These are phyloP conservation scores for Pagrus major DNA, from an alignment of 2,113 vertebrate genomes.

Conservation along the genomic window DNA sequence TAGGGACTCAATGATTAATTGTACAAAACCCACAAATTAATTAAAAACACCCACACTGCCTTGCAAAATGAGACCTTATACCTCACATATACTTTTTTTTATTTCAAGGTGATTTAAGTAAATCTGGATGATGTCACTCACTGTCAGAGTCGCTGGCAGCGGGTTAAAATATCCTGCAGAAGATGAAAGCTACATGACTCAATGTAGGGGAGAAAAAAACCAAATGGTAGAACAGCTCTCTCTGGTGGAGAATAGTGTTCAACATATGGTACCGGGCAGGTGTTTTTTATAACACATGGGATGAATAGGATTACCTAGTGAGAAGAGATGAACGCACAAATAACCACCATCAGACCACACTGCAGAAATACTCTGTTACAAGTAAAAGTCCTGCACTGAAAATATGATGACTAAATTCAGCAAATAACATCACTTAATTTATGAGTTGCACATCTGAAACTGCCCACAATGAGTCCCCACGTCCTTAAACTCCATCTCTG, in stretches of 20 bases:
- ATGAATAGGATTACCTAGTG: neutral
- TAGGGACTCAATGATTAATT: no score
- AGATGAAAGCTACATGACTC: neutral
- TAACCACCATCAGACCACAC: no score
- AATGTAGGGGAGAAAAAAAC: neutral
- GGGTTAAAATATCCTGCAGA: neutral
- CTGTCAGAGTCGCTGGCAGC: no score
- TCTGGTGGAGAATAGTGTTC: conserved; percentile 46
- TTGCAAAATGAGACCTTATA: neutral
- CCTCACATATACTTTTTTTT: no score
- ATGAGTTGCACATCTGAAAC: no score
- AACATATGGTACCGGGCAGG: neutral
- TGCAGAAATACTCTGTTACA: no score
- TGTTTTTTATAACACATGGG: neutral
- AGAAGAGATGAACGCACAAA: no score
- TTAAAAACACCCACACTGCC: neutral
- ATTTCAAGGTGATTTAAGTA: neutral
- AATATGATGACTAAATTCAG: no score
- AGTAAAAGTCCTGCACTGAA: neutral
- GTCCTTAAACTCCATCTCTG: no score
- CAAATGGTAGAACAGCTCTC: conserved; percentile 41
- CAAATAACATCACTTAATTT: no score
- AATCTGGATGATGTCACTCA: neutral
- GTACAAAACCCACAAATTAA: no score
- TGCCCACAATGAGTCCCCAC: no score